Percentiles rank a stretch among this genome's conserved stretches.
These are phyloP conservation scores for Loris lydekkerianus DNA, from an alignment of 2,797 vertebrate species.

Conservation along the genomic window DNA sequence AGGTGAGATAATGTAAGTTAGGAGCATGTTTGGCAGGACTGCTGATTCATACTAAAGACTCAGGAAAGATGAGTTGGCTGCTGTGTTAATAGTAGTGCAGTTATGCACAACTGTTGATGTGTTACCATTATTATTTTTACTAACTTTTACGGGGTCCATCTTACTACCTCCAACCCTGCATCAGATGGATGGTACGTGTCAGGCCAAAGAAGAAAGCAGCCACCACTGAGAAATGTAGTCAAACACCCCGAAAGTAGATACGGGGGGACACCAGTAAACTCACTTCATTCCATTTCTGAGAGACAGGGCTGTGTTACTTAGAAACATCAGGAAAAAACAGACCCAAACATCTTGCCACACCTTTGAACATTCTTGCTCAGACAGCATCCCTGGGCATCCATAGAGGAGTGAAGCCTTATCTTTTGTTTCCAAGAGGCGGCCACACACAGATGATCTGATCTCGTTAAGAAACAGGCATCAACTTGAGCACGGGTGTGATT, in stretches of 20 bases:
- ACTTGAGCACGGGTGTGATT: constrained; percentile 20
- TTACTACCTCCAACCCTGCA: not conserved
- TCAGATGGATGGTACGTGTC: not conserved
- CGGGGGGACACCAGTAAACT: not conserved
- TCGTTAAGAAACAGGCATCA: constrained; percentile 58
- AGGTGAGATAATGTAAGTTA: not conserved
- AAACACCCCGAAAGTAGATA: not conserved
- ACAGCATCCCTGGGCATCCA: not conserved
- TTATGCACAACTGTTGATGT: not conserved
- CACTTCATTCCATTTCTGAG: not conserved
- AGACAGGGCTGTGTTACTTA: not conserved
- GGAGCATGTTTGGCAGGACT: not conserved
- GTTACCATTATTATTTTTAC: not conserved
- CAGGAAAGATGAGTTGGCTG: not conserved
- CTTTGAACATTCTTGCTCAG: rapidly evolving
- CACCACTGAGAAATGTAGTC: not conserved
- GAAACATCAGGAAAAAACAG: not conserved
- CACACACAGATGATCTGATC: constrained; percentile 46
- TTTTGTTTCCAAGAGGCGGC: constrained; percentile 69
- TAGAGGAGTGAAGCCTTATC: constrained; percentile 23
- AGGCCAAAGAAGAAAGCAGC: not conserved
- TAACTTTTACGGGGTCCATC: not conserved
- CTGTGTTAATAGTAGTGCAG: not conserved
- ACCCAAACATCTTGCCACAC: not conserved
- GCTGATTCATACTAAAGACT: not conserved